Evolutionary conservation across 2,113 vertebrate genomes (phyloP).

Genomic region (Pseudorasbora parva): DNA sequence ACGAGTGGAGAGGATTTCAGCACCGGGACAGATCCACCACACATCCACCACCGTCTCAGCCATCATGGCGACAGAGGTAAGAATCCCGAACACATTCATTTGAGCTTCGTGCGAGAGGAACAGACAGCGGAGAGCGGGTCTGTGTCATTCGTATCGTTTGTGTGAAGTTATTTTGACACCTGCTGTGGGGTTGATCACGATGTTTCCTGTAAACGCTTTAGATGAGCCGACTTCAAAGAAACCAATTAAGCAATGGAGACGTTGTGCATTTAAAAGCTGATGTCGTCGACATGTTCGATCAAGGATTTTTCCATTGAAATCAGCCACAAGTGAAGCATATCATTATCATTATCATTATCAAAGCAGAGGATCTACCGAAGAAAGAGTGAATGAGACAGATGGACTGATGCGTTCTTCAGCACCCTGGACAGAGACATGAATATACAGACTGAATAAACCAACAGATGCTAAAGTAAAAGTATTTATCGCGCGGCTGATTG

Average conservation of each 20-base stretch:
- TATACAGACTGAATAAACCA: neutral
- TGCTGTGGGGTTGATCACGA: constrained; percentile 19
- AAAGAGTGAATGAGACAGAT: constrained; percentile 1
- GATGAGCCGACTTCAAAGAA: neutral
- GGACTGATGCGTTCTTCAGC: constrained; percentile 33
- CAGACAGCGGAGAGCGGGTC: neutral
- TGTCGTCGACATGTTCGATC: neutral
- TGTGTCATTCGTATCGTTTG: neutral
- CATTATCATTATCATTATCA: too few species aligned
- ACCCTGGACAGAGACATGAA: constrained; percentile 48
- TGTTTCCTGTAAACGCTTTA: neutral
- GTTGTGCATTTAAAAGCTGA: neutral
- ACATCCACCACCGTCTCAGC: constrained; percentile 43
- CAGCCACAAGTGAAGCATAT: neutral
- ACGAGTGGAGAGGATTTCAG: constrained; percentile 60
- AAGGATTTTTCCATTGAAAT: neutral
- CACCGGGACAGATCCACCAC: constrained; percentile 66
- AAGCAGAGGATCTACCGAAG: neutral
- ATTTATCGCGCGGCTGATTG: neutral
- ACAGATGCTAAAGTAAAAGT: neutral
- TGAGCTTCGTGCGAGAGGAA: constrained; percentile 10
- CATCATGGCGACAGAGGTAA: constrained; percentile 80
- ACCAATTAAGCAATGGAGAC: neutral
- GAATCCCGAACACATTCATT: constrained; percentile 49
- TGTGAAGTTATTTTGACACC: constrained; percentile 33